phyloP scores from a whole-genome alignment of 2,113 vertebrate genomes.

The Struthio camelus region DNA sequence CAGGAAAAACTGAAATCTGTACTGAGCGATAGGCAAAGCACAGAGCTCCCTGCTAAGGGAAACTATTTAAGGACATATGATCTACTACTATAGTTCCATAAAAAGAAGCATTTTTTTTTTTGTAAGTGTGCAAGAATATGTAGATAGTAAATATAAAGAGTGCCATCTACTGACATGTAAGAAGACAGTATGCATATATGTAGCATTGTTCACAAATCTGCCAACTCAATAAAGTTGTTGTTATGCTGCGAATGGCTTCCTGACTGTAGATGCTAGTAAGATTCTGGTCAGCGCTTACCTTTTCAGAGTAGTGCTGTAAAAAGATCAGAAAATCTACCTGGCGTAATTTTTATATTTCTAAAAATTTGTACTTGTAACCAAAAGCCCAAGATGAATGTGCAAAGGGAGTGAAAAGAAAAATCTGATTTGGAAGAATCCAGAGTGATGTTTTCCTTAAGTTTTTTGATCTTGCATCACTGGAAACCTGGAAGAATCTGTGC shows the following conservation, averaged over 20 bases:
- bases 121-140: not conserved
- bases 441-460: not conserved
- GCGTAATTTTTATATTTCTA: not conserved
- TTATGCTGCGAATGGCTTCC: not conserved
- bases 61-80: not conserved
- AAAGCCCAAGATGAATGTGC: not conserved
- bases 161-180: conserved; percentile 66
- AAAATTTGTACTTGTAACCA: not conserved
- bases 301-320: not conserved
- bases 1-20: not conserved
- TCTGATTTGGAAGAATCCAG: not conserved
- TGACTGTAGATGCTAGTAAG: not conserved
- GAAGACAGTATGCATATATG: not conserved
- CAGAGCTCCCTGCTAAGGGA: not conserved
- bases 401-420: not conserved
- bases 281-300: not conserved
- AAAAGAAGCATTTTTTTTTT: not conserved
- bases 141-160: conserved; percentile 65
- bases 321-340: not conserved
- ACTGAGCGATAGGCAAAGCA: not conserved
- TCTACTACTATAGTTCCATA: not conserved
- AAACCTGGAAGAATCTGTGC: not conserved
- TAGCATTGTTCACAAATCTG: not conserved
- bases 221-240: not conserved
- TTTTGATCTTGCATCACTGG: not conserved